phyloP scores from a whole-genome alignment of 2,888 invertebrate species.

The Spicauda simplicius region DNA sequence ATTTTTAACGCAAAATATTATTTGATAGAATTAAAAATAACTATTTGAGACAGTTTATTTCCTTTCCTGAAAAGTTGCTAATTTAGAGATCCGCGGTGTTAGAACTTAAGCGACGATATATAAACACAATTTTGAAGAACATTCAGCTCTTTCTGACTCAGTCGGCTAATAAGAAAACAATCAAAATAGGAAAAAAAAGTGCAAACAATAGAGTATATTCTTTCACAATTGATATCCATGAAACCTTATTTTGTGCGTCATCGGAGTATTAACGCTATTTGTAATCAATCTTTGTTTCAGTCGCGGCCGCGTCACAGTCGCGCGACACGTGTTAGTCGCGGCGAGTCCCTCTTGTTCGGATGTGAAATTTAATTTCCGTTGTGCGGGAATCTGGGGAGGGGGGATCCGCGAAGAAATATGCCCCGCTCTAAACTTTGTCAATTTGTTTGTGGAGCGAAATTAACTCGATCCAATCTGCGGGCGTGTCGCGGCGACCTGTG shows the following conservation, averaged over 20 bases:
- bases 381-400: slow-evolving; percentile 71
- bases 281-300: slow-evolving; percentile 60
- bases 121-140: no score
- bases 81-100: no score
- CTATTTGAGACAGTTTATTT: no score
- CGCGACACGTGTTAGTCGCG: slow-evolving; percentile 66
- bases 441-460: slow-evolving; percentile 85
- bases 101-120: no score
- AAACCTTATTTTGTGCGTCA: background rate
- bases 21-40: no score
- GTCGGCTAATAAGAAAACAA: no score
- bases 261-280: slow-evolving; percentile 15
- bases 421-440: slow-evolving; percentile 85
- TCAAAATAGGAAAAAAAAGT: no score
- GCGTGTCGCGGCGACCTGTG: slow-evolving; percentile 67
- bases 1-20: no score
- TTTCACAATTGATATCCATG: background rate
- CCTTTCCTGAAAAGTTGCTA: no score
- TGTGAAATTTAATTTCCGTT: slow-evolving; percentile 85
- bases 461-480: slow-evolving; percentile 85
- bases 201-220: background rate
- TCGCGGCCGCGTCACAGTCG: slow-evolving; percentile 49
- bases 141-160: no score
- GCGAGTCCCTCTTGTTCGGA: slow-evolving; percentile 80
- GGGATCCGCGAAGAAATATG: slow-evolving; percentile 75